phyloP scores from a whole-genome alignment of 1,140 invertebrate genomes.

The Drosophila guanche region DNA sequence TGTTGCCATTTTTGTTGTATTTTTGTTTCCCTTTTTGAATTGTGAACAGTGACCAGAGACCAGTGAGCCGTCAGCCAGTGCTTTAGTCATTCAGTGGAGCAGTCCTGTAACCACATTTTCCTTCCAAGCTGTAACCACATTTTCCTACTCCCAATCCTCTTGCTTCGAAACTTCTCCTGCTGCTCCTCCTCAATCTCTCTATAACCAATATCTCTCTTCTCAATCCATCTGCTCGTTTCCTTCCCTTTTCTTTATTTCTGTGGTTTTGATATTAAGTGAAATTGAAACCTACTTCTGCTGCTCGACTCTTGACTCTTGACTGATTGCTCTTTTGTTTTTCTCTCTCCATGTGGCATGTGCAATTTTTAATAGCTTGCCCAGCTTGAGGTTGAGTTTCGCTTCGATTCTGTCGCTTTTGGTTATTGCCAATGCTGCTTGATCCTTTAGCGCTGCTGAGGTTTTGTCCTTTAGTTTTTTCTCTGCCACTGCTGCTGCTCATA shows the following conservation, averaged over 20 bases:
- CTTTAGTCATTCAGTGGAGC: too few species aligned
- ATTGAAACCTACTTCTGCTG: conserved; percentile 65
- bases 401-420: conserved; percentile 25
- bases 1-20: neutral
- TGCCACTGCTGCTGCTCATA: conserved; percentile 18
- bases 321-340: conserved; percentile 67
- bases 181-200: conserved; percentile 8
- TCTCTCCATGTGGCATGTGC: conserved; percentile 58
- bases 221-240: conserved; percentile 11
- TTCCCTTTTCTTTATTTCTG: conserved; percentile 2
- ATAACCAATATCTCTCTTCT: neutral
- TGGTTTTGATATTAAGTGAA: conserved; percentile 73
- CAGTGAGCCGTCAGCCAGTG: too few species aligned
- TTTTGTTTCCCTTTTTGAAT: conserved; percentile 8
- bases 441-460: conserved; percentile 59
- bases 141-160: too few species aligned
- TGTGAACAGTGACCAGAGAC: conserved; percentile 36
- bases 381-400: conserved; percentile 23
- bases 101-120: too few species aligned
- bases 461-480: conserved; percentile 42
- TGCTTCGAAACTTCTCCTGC: conserved; percentile 5
- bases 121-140: too few species aligned
- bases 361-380: conserved; percentile 68
- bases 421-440: conserved; percentile 36
- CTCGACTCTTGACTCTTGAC: conserved; percentile 18